Evolutionary conservation across 2,113 vertebrate species (phyloP), one percentile per base, ranked within the genome.

Genomic region (Melanotaenia duboulayi): DNA sequence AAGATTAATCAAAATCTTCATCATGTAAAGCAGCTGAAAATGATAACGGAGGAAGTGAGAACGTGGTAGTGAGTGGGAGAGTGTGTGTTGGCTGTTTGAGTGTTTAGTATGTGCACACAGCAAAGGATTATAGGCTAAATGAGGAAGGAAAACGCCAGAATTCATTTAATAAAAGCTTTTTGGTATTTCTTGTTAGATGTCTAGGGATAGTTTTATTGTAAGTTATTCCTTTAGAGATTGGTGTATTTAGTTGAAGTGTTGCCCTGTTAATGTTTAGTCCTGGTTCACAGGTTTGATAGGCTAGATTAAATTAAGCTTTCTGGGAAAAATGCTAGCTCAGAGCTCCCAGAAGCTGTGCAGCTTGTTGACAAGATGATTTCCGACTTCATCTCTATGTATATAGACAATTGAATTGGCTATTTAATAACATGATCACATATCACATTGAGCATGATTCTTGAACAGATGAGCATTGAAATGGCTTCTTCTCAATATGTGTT

Each of bases 341-440:
- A 76, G 73, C 66, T 65, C 70, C 44, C 78, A 64, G 54, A 74
- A 76, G 69, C 70, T 67, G 59, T 63, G 48, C 32, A 37, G 58
- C 71, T 54, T 73, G 74, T 85, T 83, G 78, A 87, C 73, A 74
- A 40, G 71, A 80, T 62, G 73, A 67, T 66, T 71, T 78, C 60
- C 59, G 64, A 73, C 50, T 58, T 67, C 69, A 48, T 75, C 67
- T 71, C 54, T 23, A 48, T 56, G 56, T 48, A 35, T 49, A 51
- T 23, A 42, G 64, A 66, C 52, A 51, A 35, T 55, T 75, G 20
- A 58, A n/a, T 46, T 68, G 60, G 49, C 59, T 50, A 58, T 84
- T 62, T 55, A 65, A 62, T 71, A 25, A 61, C 70, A 72, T 3
- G 22, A 6, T 56, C 51, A 48, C 44, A 46, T 22, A 20, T 2